These are phyloP conservation scores for Hyles lineata DNA, from an alignment of 2,888 invertebrate species.

Conservation along the genomic window DNA sequence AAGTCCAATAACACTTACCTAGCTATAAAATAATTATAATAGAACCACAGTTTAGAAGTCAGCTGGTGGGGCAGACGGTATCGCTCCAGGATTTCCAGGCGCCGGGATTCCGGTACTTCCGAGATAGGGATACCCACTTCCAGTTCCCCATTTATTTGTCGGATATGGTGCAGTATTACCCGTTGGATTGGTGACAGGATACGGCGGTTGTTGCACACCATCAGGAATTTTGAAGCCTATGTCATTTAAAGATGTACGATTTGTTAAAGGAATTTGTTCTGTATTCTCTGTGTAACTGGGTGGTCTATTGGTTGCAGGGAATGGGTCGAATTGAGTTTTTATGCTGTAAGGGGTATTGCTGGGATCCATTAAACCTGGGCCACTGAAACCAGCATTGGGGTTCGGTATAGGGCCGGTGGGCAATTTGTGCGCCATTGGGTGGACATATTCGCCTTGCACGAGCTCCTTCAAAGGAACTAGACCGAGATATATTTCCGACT, in stretches of 20 bases:
- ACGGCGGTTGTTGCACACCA: background rate
- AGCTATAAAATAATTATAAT: background rate
- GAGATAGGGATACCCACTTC: background rate
- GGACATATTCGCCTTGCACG: constrained; percentile 47
- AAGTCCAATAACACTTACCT: too few species aligned
- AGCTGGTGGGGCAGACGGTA: constrained; percentile 9
- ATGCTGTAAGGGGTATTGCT: constrained; percentile 20
- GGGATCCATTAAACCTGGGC: background rate
- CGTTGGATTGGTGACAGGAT: background rate
- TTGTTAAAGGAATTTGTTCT: too few species aligned
- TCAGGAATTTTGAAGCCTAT: background rate
- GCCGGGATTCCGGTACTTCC: background rate
- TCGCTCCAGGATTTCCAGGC: background rate
- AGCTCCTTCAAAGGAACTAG: constrained; percentile 54
- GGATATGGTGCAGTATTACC: background rate
- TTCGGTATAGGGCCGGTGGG: constrained; percentile 57
- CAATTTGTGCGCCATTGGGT: constrained; percentile 58
- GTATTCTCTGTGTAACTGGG: too few species aligned
- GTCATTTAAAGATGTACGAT: background rate
- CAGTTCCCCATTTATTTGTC: background rate
- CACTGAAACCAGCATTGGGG: background rate
- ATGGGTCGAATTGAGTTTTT: constrained; percentile 6
- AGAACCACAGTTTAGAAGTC: background rate
- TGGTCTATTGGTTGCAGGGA: background rate
- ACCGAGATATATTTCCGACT: constrained; percentile 64